Conservation (phyloP, 2,113 vertebrate genomes). For the Amblyopsis rosae region DNA sequence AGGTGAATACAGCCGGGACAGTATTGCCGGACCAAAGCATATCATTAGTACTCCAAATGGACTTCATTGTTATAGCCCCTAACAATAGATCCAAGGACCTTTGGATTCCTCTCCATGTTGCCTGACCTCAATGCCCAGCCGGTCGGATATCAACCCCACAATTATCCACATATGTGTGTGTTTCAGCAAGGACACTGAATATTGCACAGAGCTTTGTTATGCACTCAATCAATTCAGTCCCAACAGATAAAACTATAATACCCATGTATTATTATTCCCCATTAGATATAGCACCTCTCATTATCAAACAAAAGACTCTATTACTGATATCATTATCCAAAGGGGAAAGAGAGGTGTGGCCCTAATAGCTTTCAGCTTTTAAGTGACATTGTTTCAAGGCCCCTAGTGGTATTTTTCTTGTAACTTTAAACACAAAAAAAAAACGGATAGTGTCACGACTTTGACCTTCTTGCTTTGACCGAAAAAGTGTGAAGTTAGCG, state of each 20-base stretch:
- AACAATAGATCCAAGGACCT: constrained; percentile 61
- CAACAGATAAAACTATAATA: constrained; percentile 63
- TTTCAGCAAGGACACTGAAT: constrained; percentile 25
- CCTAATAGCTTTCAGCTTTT: constrained; percentile 38
- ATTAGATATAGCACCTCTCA: constrained; percentile 62
- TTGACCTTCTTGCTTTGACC: constrained; percentile 63
- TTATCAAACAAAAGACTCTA: constrained; percentile 71
- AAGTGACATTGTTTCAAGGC: constrained; percentile 54
- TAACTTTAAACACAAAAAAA: constrained; percentile 20
- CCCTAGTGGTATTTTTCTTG: constrained; percentile 45
- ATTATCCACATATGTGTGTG: constrained; percentile 53
- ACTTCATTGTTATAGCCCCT: constrained; percentile 50
- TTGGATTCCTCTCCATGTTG: constrained; percentile 23
- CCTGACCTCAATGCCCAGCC: constrained; percentile 36
- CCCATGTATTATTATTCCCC: constrained; percentile 59
- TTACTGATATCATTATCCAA: constrained; percentile 69
- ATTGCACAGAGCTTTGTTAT: constrained; percentile 53
- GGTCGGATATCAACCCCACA: constrained; percentile 54
- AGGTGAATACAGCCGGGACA: constrained; percentile 35
- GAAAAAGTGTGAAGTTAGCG: constrained; percentile 60
- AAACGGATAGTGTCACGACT: constrained; percentile 53
- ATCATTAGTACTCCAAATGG: constrained; percentile 52
- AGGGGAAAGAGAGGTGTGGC: constrained; percentile 18
- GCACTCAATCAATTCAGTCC: constrained; percentile 40
- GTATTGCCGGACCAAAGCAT: constrained; percentile 36